Evolutionary conservation across 2,888 invertebrate species (phyloP).

Genomic region (Pogonocherus hispidulus): DNA sequence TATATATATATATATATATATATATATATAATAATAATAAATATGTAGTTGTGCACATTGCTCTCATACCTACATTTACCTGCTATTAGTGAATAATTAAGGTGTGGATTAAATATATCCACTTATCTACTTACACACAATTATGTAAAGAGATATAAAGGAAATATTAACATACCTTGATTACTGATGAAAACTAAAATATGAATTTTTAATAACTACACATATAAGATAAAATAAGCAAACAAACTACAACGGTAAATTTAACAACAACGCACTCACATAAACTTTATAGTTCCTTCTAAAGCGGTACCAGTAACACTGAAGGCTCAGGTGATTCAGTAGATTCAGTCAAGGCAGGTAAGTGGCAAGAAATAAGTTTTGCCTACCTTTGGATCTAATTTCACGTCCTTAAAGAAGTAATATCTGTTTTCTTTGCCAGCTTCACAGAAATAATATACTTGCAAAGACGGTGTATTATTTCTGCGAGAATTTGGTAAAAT

Average conservation of each 20-base stretch:
- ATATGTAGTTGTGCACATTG: too few relatives aligned
- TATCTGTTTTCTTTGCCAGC: conserved; percentile 1
- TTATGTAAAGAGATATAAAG: too few relatives aligned
- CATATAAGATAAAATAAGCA: background rate
- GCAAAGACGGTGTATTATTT: too few relatives aligned
- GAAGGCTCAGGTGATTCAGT: conserved; percentile 56
- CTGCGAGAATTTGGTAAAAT: too few relatives aligned
- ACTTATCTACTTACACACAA: too few relatives aligned
- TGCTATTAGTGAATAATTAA: too few relatives aligned
- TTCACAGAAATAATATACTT: too few relatives aligned
- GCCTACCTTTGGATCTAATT: conserved; percentile 56
- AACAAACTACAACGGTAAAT: conserved; percentile 42
- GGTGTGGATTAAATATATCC: too few relatives aligned
- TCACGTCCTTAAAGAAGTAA: conserved; percentile 3
- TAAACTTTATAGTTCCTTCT: conserved; percentile 44
- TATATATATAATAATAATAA: too few relatives aligned
- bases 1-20: too few relatives aligned
- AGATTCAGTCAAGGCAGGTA: conserved; percentile 56
- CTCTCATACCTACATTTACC: too few relatives aligned
- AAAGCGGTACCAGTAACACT: conserved; percentile 52
- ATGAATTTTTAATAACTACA: background rate
- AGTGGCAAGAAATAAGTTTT: conserved; percentile 66
- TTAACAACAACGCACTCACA: conserved; percentile 42
- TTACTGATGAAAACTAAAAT: background rate
- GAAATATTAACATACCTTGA: background rate